These are phyloP conservation scores for Cotesia typhae DNA, from an alignment of 1,140 invertebrate species.

Conservation along the genomic window DNA sequence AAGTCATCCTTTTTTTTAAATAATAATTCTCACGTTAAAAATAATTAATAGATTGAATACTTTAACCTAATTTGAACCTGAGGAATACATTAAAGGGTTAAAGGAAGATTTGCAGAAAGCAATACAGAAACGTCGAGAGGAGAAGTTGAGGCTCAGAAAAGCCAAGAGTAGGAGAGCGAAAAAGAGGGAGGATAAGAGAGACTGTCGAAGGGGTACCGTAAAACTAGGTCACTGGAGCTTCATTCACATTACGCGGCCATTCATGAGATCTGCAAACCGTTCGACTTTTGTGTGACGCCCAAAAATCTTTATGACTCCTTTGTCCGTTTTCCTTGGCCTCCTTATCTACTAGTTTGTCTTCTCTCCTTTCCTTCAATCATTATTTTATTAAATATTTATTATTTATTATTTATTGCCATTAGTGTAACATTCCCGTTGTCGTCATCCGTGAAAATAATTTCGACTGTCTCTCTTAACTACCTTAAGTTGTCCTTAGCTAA, in stretches of 20 bases:
- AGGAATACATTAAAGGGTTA: neutral
- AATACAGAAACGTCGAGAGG: neutral
- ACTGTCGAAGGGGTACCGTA: conserved; percentile 40
- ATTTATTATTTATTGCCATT: neutral
- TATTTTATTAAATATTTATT: neutral
- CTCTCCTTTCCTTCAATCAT: neutral
- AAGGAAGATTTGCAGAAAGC: conserved; percentile 19
- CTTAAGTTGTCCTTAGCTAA: too few relatives aligned
- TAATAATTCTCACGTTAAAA: too few relatives aligned
- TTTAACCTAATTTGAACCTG: too few relatives aligned
- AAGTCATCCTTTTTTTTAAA: too few relatives aligned
- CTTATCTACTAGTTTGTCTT: neutral
- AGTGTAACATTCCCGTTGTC: neutral
- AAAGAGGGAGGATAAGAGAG: conserved; percentile 31
- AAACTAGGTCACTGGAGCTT: conserved; percentile 65
- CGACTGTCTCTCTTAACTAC: too few relatives aligned
- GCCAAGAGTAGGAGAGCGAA: conserved; percentile 29
- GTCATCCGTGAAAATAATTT: neutral
- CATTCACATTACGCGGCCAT: conserved; percentile 67
- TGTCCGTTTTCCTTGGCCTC: conserved; percentile 3
- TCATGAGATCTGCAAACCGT: conserved; percentile 64
- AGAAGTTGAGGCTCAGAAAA: neutral
- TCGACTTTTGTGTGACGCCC: conserved; percentile 50
- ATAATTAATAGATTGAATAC: too few relatives aligned
- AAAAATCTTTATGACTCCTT: conserved; percentile 17